Percentiles rank a stretch among this genome's conserved stretches.
Evolutionary conservation across 2,797 vertebrate species (phyloP).

Genomic region (Leptoclinus maculatus): DNA sequence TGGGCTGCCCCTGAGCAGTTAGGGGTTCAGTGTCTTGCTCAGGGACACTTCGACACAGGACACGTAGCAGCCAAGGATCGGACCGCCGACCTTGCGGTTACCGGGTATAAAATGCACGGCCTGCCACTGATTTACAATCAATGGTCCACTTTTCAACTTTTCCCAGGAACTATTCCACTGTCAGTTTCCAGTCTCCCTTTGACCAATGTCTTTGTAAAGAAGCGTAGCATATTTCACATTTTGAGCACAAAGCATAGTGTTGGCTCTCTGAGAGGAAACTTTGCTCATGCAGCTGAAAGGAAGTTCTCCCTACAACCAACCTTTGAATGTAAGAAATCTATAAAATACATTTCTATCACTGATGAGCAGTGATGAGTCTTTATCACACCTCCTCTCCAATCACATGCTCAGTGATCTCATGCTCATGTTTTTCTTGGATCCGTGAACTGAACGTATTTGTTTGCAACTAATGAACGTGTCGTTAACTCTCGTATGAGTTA

Average conservation of each 20-base stretch:
- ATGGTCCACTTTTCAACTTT: background rate
- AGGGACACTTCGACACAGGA: too few relatives aligned
- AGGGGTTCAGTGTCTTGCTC: too few relatives aligned
- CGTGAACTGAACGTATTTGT: background rate
- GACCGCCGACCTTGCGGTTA: too few relatives aligned
- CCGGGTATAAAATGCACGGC: too few relatives aligned
- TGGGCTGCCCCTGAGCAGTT: too few relatives aligned
- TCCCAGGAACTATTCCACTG: background rate
- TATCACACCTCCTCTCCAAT: constrained; percentile 23
- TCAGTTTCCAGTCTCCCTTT: background rate
- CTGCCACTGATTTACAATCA: too few relatives aligned
- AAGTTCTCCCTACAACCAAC: background rate
- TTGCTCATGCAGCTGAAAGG: background rate
- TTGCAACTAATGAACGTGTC: background rate
- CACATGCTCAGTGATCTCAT: constrained; percentile 28
- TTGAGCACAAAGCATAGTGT: background rate
- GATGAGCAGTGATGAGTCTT: background rate
- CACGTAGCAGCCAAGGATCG: too few relatives aligned
- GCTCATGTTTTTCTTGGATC: background rate
- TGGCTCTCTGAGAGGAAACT: background rate
- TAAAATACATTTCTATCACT: background rate
- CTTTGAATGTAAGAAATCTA: background rate
- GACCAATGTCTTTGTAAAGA: background rate
- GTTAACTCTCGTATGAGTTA: too few relatives aligned
- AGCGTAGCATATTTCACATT: background rate